Conservation (phyloP, 2,113 vertebrate species). For the Uria lomvia region DNA sequence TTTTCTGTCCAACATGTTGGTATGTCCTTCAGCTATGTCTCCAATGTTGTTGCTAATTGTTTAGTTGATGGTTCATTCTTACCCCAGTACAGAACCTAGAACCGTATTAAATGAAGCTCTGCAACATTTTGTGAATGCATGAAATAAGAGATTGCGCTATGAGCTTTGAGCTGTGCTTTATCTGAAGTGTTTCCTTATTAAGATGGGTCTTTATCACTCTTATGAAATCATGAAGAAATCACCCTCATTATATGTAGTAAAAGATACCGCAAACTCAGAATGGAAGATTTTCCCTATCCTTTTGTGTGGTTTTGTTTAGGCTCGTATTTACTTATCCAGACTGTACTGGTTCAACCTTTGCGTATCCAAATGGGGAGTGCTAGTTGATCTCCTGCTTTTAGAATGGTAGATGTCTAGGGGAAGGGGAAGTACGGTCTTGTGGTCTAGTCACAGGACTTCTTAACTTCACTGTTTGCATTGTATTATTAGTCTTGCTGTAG, state of each 20-base stretch:
- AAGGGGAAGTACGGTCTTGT: neutral
- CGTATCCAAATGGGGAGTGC: neutral
- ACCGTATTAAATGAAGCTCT: neutral
- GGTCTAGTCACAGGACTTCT: neutral
- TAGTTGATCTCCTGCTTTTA: slow-evolving; percentile 23
- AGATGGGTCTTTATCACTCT: neutral
- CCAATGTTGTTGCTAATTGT: neutral
- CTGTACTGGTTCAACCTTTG: neutral
- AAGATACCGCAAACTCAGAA: neutral
- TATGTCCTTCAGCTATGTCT: neutral
- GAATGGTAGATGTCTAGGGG: slow-evolving; percentile 40
- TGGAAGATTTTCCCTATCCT: neutral
- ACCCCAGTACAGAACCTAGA: neutral
- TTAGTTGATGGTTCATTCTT: neutral
- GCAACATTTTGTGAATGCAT: neutral
- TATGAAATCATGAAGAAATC: neutral
- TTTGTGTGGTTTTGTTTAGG: slow-evolving; percentile 21
- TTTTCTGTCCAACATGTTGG: neutral
- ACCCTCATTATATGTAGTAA: neutral
- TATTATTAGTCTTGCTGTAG: neutral
- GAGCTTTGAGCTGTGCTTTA: neutral
- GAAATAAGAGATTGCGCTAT: neutral
- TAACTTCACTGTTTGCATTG: neutral
- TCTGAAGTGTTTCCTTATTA: neutral
- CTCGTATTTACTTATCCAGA: neutral